Base-by-base conservation (phyloP, 1,140 invertebrate species). In the Sipha flava region DNA sequence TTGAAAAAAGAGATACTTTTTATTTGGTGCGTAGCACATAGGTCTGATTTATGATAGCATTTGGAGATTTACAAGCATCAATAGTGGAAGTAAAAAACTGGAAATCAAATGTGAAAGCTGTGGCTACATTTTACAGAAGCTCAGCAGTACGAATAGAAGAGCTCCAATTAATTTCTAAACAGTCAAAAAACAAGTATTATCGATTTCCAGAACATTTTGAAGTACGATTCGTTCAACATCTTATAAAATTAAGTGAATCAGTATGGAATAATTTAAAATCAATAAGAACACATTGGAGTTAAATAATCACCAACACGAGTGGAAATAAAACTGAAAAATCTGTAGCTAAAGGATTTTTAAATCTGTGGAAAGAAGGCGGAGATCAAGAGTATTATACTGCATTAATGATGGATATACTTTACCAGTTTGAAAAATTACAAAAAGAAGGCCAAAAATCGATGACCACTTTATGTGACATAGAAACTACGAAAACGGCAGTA, bases 141-240 rank as follows among this genome's bases (percentile, higher is more conserved):
- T 79, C 75, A 34, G 75, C 52, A 3, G 14, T 79, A 57, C 52
- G 54, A 16, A 47, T 29, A 47, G 70, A 75, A 47, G 43, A 75
- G 29, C 43, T 75, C 49, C 29, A 49, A 75, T 47, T 47, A 79
- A 23, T 79, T 40, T 49, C 54, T n/a, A 52, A 16, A 57, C 14
- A 21, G 54, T 47, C 29, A 49, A 29, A 40, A 3, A 52, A 79
- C 14, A 57, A n/a, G 31, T 49, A 62, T 12, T 59, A 79, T 57
- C 52, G 49, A 29, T 54, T 79, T 12, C 75, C 75, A 54, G 49
- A 43, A 34, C n/a, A 79, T 49, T 57, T 59, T 59, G 49, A 59
- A 57, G 75, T 79, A 7, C 47, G 77, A 79, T 79, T 79, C 66
- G 37, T 45, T 62, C 23, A 79, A 31, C 77, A 79, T 54, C 43